Percentiles rank a stretch among this genome's conserved stretches.
These are phyloP conservation scores for Hemibagrus wyckioides DNA, from an alignment of 2,113 vertebrate species.

Conservation along the genomic window DNA sequence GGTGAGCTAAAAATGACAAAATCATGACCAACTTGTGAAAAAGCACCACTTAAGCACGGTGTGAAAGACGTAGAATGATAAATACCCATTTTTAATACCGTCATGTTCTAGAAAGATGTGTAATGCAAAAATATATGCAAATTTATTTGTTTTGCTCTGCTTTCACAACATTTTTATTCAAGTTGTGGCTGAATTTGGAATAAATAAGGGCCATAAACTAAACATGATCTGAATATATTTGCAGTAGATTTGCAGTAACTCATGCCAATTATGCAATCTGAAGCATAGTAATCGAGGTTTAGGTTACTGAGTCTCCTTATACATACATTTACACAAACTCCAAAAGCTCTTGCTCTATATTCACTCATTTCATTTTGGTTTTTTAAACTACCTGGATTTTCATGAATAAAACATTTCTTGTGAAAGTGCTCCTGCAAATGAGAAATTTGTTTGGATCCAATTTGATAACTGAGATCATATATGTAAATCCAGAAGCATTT, in stretches of 20 bases:
- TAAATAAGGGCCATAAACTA: background rate
- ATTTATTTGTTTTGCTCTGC: background rate
- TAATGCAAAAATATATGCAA: background rate
- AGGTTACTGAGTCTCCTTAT: background rate
- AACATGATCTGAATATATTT: background rate
- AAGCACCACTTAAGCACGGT: background rate
- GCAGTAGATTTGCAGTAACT: background rate
- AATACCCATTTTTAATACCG: background rate
- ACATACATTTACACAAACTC: background rate
- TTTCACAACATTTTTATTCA: background rate
- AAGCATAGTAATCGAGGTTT: background rate
- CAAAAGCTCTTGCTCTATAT: background rate
- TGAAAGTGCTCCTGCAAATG: background rate
- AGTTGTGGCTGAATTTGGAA: background rate
- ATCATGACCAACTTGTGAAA: background rate
- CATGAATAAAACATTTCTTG: slow-evolving; percentile 1
- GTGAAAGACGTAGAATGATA: background rate
- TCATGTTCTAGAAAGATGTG: background rate
- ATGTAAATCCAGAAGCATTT: background rate
- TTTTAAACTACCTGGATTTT: background rate
- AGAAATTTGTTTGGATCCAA: background rate
- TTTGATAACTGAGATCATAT: background rate
- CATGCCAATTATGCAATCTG: background rate
- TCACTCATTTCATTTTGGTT: background rate
- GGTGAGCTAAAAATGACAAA: background rate